phyloP scores from a whole-genome alignment of 2,113 vertebrate genomes.

The Phasianus colchicus region DNA sequence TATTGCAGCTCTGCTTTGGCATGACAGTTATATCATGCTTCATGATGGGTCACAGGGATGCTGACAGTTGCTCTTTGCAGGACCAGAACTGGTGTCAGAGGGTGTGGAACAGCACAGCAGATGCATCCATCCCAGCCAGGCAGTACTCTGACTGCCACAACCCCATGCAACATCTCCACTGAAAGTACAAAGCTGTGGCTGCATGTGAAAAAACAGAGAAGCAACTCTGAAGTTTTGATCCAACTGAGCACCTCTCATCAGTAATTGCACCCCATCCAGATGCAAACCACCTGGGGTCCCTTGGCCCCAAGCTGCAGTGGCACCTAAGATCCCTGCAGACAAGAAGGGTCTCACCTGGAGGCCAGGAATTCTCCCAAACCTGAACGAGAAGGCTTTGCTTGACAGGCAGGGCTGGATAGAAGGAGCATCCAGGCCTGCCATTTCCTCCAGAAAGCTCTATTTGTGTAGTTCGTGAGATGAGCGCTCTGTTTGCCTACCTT shows the following conservation, averaged over 20 bases:
- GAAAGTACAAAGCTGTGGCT: not conserved
- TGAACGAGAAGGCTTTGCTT: not conserved
- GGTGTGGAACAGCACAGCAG: not conserved
- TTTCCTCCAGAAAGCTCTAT: not conserved
- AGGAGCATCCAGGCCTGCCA: not conserved
- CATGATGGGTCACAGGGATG: not conserved
- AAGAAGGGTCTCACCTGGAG: not conserved
- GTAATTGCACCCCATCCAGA: not conserved
- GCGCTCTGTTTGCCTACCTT: constrained; percentile 11
- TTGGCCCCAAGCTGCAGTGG: not conserved
- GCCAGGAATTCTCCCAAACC: not conserved
- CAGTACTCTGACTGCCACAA: not conserved
- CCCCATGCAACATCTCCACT: not conserved
- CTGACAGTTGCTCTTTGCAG: not conserved
- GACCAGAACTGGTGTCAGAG: not conserved
- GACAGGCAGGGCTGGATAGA: not conserved
- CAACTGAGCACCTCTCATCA: not conserved
- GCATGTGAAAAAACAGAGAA: not conserved
- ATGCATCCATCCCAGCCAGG: not conserved
- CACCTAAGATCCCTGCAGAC: not conserved
- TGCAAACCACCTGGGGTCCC: too few relatives aligned
- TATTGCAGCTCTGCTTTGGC: not conserved
- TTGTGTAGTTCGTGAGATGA: not conserved
- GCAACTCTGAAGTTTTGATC: not conserved
- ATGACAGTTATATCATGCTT: not conserved